phyloP scores from a whole-genome alignment of 2,113 vertebrate species.

The Lonchura striata region DNA sequence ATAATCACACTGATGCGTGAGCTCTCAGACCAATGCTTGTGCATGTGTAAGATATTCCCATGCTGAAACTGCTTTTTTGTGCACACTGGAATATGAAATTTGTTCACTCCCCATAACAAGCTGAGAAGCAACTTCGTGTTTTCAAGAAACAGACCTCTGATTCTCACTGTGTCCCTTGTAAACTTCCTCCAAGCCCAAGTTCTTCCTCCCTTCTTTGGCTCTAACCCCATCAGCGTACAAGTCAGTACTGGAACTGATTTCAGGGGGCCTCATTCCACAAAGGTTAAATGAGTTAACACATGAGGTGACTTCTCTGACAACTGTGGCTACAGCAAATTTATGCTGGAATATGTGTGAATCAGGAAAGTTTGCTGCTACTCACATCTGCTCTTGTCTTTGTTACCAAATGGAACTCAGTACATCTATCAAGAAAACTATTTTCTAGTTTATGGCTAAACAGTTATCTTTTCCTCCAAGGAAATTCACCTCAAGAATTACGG shows the following conservation, averaged over 20 bases:
- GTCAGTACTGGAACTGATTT: neutral
- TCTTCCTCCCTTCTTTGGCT: neutral
- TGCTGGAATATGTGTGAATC: neutral
- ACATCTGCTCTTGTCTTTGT: neutral
- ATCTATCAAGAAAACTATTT: neutral
- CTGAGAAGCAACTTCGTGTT: neutral
- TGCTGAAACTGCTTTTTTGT: neutral
- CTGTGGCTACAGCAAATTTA: neutral
- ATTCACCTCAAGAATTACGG: neutral
- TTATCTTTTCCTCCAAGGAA: constrained; percentile 2
- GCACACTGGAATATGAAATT: neutral
- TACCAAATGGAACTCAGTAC: neutral
- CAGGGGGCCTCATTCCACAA: neutral
- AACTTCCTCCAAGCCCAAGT: neutral
- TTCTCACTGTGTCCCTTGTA: neutral
- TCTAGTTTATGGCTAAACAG: neutral
- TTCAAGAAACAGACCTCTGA: neutral
- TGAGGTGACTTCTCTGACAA: neutral
- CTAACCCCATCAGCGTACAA: neutral
- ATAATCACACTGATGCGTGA: neutral
- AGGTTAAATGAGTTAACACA: neutral
- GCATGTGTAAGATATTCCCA: neutral
- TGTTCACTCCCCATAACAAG: neutral
- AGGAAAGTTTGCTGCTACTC: neutral
- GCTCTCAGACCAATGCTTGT: neutral